Percentiles rank a stretch among this genome's conserved stretches.
phyloP scores from a whole-genome alignment of 1,140 invertebrate species.

The Bombyx mandarina region DNA sequence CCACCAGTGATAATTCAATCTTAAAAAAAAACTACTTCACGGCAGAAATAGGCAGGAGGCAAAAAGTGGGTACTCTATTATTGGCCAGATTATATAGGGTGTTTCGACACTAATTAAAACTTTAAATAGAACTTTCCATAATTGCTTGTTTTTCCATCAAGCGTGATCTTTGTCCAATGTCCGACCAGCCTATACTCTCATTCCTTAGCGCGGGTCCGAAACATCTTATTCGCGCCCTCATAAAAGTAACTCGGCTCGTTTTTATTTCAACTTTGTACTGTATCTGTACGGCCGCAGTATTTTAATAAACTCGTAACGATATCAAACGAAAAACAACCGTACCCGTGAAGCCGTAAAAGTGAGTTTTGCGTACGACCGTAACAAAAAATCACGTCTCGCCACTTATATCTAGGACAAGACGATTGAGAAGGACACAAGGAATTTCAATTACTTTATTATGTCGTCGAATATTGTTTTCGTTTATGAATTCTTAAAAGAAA shows the following conservation, averaged over 20 bases:
- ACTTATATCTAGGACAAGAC: conserved; percentile 64
- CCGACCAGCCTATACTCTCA: conserved; percentile 36
- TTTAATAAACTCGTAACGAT: conserved; percentile 59
- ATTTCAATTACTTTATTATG: conserved; percentile 69
- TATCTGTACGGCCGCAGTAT: conserved; percentile 70
- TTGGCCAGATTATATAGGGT: too few relatives aligned
- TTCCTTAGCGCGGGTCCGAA: conserved; percentile 67
- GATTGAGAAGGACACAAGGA: conserved; percentile 60
- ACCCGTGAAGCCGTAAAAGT: conserved; percentile 14
- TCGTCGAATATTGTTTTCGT: conserved; percentile 25
- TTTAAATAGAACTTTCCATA: not conserved
- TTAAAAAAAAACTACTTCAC: too few relatives aligned
- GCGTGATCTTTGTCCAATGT: conserved; percentile 16
- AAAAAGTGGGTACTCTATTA: not conserved
- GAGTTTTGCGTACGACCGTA: conserved; percentile 13
- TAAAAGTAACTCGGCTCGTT: conserved; percentile 70
- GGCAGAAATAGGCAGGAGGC: not conserved
- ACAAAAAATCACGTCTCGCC: conserved; percentile 47
- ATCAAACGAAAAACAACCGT: conserved; percentile 25
- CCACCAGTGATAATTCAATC: too few relatives aligned
- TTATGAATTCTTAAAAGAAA: conserved; percentile 10
- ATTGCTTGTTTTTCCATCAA: not conserved
- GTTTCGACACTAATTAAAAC: not conserved
- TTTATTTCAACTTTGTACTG: conserved; percentile 62
- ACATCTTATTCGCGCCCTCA: conserved; percentile 71